Conservation (phyloP, 2,113 vertebrate genomes). For the Propithecus coquereli region DNA sequence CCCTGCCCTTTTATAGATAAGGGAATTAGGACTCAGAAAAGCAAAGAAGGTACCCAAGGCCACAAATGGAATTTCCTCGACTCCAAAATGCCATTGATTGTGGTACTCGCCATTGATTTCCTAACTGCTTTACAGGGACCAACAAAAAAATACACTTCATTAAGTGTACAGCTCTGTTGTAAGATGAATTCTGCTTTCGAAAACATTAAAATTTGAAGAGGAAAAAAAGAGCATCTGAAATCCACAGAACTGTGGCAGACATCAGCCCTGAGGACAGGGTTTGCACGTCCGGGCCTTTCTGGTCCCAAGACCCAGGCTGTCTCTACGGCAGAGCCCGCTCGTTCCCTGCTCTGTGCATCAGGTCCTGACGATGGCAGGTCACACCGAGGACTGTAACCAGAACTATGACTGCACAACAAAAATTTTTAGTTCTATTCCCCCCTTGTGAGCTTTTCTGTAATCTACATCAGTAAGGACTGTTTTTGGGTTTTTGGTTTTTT, state of each 20-base stretch:
- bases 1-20: constrained; percentile 49
- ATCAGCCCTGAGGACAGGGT: not conserved
- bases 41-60: constrained; percentile 53
- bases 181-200: constrained; percentile 31
- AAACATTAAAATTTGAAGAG: constrained; percentile 28
- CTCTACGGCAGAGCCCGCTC: fast-evolving
- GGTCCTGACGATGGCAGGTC: not conserved
- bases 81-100: constrained; percentile 34
- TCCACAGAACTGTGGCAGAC: not conserved
- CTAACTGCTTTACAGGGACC: constrained; percentile 48
- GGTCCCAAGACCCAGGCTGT: not conserved
- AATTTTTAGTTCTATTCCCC: not conserved
- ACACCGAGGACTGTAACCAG: no score
- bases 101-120: constrained; percentile 43
- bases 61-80: constrained; percentile 16
- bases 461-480: no score
- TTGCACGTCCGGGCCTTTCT: not conserved
- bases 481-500: no score
- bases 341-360: fast-evolving
- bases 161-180: not conserved
- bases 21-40: constrained; percentile 43
- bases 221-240: not conserved
- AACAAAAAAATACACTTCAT: constrained; percentile 47
- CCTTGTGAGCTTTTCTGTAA: not conserved
- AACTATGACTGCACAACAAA: not conserved